Conservation (phyloP, 2,797 vertebrate species). For the Scolopax bukidnonensis region DNA sequence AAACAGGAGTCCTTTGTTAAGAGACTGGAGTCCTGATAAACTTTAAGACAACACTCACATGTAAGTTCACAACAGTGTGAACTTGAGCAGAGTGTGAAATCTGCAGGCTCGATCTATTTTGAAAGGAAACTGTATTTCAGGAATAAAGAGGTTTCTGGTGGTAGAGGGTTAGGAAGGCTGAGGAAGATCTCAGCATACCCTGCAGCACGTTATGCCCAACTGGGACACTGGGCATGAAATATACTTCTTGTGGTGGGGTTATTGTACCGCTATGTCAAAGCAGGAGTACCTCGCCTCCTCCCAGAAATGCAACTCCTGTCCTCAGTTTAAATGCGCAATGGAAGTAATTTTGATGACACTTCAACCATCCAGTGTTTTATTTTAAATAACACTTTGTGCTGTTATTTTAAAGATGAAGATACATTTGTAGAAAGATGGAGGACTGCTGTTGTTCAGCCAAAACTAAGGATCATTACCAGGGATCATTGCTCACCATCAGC, state of each 20-base stretch:
- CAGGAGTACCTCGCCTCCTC: rapidly evolving
- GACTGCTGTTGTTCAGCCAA: background rate
- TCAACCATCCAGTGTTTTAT: background rate
- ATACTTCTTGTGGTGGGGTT: background rate
- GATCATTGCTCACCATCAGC: background rate
- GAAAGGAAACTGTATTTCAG: background rate
- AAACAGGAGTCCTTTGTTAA: background rate
- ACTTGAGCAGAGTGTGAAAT: background rate
- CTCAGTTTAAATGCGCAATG: background rate
- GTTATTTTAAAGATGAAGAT: background rate
- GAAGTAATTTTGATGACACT: background rate
- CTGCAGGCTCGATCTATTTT: background rate
- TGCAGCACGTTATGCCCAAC: background rate
- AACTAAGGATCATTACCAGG: background rate
- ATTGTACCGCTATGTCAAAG: background rate
- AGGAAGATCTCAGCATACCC: background rate
- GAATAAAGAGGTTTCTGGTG: background rate
- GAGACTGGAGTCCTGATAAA: background rate
- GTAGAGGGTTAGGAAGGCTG: background rate
- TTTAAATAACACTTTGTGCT: background rate
- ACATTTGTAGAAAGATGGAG: background rate
- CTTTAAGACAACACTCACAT: background rate
- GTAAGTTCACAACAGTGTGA: background rate
- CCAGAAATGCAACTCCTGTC: background rate
- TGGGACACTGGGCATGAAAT: background rate